Evolutionary conservation across 2,797 vertebrate species (phyloP).

Genomic region (Clamator glandarius): DNA sequence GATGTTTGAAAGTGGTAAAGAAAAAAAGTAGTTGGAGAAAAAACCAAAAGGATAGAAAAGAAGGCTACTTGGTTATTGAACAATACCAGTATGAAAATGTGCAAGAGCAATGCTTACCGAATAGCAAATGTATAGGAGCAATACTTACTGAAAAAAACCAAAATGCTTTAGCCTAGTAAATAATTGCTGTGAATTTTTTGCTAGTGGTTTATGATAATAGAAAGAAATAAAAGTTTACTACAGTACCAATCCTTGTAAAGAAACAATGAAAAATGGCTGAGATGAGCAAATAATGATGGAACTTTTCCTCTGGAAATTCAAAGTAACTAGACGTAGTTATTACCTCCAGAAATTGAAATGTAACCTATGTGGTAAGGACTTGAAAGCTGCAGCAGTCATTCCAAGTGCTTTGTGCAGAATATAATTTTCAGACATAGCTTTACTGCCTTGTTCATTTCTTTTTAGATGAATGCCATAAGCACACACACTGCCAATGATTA

Average conservation of each 20-base stretch:
- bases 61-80: background rate
- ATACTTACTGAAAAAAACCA: conserved; percentile 81
- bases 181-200: conserved; percentile 77
- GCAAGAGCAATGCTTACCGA: conserved; percentile 76
- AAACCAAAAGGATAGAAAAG: background rate
- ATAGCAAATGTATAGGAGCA: background rate
- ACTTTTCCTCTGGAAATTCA: background rate
- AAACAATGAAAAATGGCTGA: background rate
- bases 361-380: background rate
- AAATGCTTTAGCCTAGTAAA: conserved; percentile 82
- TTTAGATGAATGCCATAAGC: background rate
- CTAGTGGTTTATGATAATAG: conserved; percentile 84
- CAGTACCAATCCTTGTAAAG: background rate
- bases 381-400: background rate
- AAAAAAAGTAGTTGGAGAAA: background rate
- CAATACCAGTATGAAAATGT: background rate
- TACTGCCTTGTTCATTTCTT: background rate
- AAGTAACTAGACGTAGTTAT: background rate
- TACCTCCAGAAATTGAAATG: background rate
- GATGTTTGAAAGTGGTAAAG: background rate
- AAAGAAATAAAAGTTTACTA: conserved; percentile 22
- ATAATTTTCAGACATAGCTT: background rate
- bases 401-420: background rate
- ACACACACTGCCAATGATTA: background rate
- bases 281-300: background rate